phyloP scores from a whole-genome alignment of 2,888 invertebrate genomes.

The Acronicta leporina region DNA sequence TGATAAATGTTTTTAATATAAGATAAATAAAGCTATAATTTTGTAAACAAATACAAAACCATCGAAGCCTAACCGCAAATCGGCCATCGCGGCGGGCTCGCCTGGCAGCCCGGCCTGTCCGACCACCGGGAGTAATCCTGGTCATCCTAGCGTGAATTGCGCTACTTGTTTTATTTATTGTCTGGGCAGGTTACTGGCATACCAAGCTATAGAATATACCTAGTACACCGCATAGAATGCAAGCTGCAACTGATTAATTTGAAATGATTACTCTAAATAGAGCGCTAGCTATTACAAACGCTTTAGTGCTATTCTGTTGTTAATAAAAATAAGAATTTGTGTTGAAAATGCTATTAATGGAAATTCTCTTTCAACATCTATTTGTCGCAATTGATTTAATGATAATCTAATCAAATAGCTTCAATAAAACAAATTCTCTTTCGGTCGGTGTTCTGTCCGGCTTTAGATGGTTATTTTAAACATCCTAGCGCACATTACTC shows the following conservation, averaged over 20 bases:
- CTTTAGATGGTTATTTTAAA: slow-evolving; percentile 10
- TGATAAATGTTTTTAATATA: background rate
- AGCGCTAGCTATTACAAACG: slow-evolving; percentile 41
- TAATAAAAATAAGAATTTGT: slow-evolving; percentile 27
- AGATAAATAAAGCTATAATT: slow-evolving; percentile 13
- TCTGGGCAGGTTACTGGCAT: slow-evolving; percentile 46
- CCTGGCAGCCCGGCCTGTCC: slow-evolving; percentile 43
- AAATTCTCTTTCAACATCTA: slow-evolving; percentile 8
- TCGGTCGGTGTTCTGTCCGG: slow-evolving; percentile 6
- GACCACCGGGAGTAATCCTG: slow-evolving; percentile 53
- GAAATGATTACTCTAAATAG: slow-evolving; percentile 52
- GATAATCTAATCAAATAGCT: background rate
- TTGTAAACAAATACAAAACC: slow-evolving; percentile 40
- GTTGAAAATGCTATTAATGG: slow-evolving; percentile 23
- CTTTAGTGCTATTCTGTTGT: slow-evolving; percentile 26
- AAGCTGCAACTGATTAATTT: slow-evolving; percentile 56
- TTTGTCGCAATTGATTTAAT: background rate
- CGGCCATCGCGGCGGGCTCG: slow-evolving; percentile 45
- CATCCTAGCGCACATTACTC: slow-evolving; percentile 33
- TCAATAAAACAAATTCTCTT: background rate
- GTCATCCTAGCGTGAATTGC: slow-evolving; percentile 65
- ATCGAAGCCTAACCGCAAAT: slow-evolving; percentile 52
- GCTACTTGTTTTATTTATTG: slow-evolving; percentile 60
- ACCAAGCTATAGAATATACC: slow-evolving; percentile 28
- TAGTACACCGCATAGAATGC: slow-evolving; percentile 39